Conservation (phyloP, 2,888 invertebrate species). For the Xanthorhoe designata region DNA sequence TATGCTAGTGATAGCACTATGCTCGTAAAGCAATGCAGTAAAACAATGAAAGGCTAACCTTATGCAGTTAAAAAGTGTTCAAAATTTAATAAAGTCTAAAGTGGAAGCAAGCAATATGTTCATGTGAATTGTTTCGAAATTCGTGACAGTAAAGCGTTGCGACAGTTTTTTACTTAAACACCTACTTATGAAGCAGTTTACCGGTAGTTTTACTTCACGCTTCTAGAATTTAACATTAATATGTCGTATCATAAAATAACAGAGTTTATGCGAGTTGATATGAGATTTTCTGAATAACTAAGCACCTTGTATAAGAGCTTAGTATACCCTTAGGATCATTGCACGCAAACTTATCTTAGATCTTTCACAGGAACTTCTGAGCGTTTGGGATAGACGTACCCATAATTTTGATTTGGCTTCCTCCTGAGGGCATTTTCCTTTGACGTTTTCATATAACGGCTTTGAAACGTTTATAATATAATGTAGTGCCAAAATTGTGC, state of each 20-base stretch:
- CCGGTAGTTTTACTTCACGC: slow-evolving; percentile 9
- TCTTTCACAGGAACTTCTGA: slow-evolving; percentile 53
- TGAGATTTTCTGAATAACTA: slow-evolving; percentile 55
- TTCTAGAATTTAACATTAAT: slow-evolving; percentile 32
- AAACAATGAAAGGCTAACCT: no score
- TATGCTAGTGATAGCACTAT: no score
- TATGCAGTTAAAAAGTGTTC: no score
- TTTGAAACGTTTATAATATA: not conserved
- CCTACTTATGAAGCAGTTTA: not conserved
- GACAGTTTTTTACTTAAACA: not conserved
- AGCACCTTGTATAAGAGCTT: slow-evolving; percentile 45
- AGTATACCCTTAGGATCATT: slow-evolving; percentile 49
- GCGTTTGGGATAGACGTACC: slow-evolving; percentile 50
- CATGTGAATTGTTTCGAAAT: no score
- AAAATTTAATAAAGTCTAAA: no score
- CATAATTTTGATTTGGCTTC: slow-evolving; percentile 50
- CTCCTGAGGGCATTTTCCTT: slow-evolving; percentile 36
- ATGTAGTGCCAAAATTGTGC: not conserved
- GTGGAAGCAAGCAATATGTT: no score
- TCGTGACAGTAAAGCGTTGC: not conserved
- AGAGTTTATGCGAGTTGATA: slow-evolving; percentile 49
- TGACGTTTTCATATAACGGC: slow-evolving; percentile 7
- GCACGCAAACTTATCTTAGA: slow-evolving; percentile 52
- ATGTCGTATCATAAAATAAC: slow-evolving; percentile 49
- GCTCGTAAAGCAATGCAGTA: no score